Evolutionary conservation across 2,888 invertebrate species (phyloP), one percentile per base, ranked within the genome.

Genomic region (Apamea crenata): DNA sequence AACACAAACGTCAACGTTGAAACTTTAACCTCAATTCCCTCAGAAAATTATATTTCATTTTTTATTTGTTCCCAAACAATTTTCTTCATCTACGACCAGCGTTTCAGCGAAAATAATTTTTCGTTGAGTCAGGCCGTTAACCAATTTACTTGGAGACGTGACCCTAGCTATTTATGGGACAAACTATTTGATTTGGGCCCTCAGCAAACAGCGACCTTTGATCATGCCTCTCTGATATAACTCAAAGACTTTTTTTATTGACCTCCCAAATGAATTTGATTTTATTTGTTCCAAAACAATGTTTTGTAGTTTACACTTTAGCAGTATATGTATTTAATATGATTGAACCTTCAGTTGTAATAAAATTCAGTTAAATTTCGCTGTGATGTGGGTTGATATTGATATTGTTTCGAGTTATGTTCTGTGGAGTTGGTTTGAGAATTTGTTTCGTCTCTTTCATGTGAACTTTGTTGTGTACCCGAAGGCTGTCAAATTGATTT

Each of bases 141-240:
- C 89, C 90, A 89, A 90, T 90, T 90, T 90, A 91, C 83, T 87
- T 74, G 56, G 77, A 87, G 87, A 91, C 85, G 89, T 86, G 91
- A 89, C 87, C 89, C 89, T n/a, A 81, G 85, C 86, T 90, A 91
- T 89, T 89, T 91, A 89, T 90, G 83, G 87, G 90, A 88, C 89
- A 87, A 89, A 90, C 89, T 91, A 88, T 91, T 90, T 91, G 89
- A 91, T 90, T 88, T 89, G 86, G 82, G 73, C 85, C 87, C 89
- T 88, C 83, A 81, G 82, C 84, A 90, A 91, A 90, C 85, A 89
- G 68, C 78, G 86, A 84, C 89, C 90, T 91, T 90, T 90, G 90
- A 90, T 89, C 89, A 80, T 87, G 81, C 81, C 81, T 83, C 85
- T 83, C 74, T 65, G 83, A 83, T 86, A 87, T 88, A 86, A 86